Evolutionary conservation across 1,140 invertebrate genomes (phyloP).

Genomic region (Camponotus floridanus): DNA sequence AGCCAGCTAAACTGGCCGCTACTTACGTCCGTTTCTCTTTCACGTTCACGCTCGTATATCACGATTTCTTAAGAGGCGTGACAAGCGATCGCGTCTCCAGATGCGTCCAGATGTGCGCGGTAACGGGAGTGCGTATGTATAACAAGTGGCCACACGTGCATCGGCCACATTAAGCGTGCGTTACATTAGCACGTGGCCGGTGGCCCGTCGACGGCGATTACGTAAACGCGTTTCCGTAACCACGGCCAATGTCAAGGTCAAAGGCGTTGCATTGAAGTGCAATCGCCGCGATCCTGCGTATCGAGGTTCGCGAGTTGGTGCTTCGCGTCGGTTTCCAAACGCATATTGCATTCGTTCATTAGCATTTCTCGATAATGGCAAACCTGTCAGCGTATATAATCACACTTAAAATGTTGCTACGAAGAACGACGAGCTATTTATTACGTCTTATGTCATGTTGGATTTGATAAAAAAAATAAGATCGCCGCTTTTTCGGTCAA

Average conservation of each 20-base stretch:
- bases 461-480: neutral
- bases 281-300: neutral
- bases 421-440: neutral
- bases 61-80: neutral
- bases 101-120: neutral
- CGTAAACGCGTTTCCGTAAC: conserved; percentile 66
- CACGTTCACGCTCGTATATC: neutral
- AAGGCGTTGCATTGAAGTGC: conserved; percentile 22
- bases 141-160: conserved; percentile 40
- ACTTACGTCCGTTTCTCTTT: neutral
- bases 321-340: neutral
- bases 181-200: conserved; percentile 67
- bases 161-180: conserved; percentile 70
- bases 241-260: conserved; percentile 75
- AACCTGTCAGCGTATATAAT: neutral
- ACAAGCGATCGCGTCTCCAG: neutral
- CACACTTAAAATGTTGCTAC: neutral
- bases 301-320: neutral
- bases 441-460: neutral
- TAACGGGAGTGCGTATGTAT: conserved; percentile 5
- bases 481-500: neutral
- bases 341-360: neutral
- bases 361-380: neutral
- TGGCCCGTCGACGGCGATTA: conserved; percentile 68
- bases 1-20: neutral